Percentiles rank a stretch among this genome's conserved stretches.
phyloP scores from a whole-genome alignment of 1,140 invertebrate genomes.

The Aphis craccivora region DNA sequence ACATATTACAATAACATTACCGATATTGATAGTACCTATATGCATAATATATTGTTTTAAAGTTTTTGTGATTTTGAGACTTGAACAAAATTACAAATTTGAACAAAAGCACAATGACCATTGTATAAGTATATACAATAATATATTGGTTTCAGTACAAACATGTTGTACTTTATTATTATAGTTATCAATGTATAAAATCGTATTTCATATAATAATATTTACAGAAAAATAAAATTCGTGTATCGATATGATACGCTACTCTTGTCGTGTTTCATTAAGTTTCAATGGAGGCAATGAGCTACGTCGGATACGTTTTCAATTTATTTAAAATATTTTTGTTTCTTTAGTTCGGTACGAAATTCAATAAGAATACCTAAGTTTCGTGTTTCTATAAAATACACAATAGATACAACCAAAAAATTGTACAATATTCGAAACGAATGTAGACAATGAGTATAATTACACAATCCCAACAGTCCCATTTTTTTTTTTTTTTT shows the following conservation, averaged over 20 bases:
- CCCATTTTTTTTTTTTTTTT: not conserved
- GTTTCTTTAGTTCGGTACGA: not conserved
- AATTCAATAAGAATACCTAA: not conserved
- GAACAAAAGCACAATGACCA: too few species aligned
- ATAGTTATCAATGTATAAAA: not conserved
- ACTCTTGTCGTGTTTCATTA: not conserved
- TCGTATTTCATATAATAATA: not conserved
- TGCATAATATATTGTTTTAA: not conserved
- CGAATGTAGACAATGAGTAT: not conserved
- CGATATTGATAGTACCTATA: not conserved
- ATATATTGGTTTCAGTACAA: not conserved
- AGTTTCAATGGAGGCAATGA: not conserved
- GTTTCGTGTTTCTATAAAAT: not conserved
- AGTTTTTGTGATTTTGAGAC: not conserved
- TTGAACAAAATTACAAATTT: not conserved
- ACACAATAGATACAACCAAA: not conserved
- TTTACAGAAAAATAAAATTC: not conserved
- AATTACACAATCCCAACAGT: not conserved
- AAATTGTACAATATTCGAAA: not conserved
- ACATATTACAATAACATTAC: not conserved
- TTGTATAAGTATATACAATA: too few species aligned
- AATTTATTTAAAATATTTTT: not conserved
- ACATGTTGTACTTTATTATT: not conserved
- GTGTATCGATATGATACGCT: not conserved
- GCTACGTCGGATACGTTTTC: not conserved